Percentiles rank a stretch among this genome's conserved stretches.
Conservation (phyloP, 2,888 invertebrate genomes). For the Drosophila formosana region DNA sequence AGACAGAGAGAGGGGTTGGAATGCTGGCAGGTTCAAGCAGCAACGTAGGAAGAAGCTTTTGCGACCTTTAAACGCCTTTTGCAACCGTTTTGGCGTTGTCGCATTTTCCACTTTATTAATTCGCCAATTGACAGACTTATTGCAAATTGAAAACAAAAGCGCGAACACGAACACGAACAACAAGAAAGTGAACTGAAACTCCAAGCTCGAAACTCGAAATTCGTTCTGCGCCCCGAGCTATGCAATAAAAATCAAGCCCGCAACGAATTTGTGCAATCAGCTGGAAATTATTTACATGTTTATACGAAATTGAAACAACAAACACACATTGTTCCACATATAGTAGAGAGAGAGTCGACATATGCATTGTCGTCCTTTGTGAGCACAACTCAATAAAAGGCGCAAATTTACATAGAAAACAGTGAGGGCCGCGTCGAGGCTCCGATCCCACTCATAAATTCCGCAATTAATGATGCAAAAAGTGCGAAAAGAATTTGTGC, state of each 20-base stretch:
- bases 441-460: constrained; percentile 80
- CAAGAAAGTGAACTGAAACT: constrained; percentile 39
- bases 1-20: constrained; percentile 17
- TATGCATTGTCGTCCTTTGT: constrained; percentile 43
- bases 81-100: constrained; percentile 58
- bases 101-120: constrained; percentile 83
- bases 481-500: constrained; percentile 78
- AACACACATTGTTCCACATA: constrained; percentile 41
- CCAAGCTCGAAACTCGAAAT: constrained; percentile 40
- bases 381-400: constrained; percentile 72
- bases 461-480: constrained; percentile 84
- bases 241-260: constrained; percentile 80
- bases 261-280: constrained; percentile 81
- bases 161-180: constrained; percentile 55
- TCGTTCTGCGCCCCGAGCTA: constrained; percentile 68
- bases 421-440: constrained; percentile 11
- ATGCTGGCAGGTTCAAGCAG: not conserved
- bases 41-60: constrained; percentile 14
- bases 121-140: constrained; percentile 82
- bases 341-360: constrained; percentile 42
- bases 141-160: constrained; percentile 81
- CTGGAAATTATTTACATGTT: constrained; percentile 82
- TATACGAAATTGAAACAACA: constrained; percentile 79
- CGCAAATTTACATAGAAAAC: constrained; percentile 76
- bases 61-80: constrained; percentile 51